Base-by-base conservation (phyloP, 1,140 invertebrate genomes). In the Tetramorium alpestre region DNA sequence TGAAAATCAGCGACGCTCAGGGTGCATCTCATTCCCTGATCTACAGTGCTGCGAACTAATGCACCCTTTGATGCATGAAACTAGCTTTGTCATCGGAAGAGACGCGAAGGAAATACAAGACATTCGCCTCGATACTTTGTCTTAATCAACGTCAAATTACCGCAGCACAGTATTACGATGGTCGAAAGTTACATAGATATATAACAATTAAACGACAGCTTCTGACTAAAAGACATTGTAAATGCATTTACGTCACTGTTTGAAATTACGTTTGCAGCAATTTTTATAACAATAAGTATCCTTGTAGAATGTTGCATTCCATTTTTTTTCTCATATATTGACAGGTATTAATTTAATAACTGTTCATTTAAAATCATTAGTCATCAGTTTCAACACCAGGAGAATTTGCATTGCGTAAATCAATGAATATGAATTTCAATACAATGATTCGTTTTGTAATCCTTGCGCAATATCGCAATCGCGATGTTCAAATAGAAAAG, bases 1-100 rank as follows among this genome's bases (percentile, higher is more conserved):
- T 77, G 90, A 91, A 90, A 90, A 92, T 92, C 90, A 92, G 77
- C 65, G 38, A 90, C 67, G 78, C 38, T 85, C 78, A 77, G 70
- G 76, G 85, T 89, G 90, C 89, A 91, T 91, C 89, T 91, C 85
- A 65, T 89, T 91, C 87, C 28, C n/a, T 80, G 78, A 90, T 90
- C 87, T 90, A 90, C 65, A 60, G 64, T 90, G 38, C 51, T 62
- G 22, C n/a, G 44, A 73, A 60, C 56, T 90, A 87, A 90, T 82
- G 72, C 85, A 77, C 33, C 85, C 88, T 86, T 62, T 78, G 60
- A 56, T 56, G 85, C 85, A 90, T 88, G 72, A 82, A 89, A 78
- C 70, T 77, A 87, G 69, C 60, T 72, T 60, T 65, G 85, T 90
- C 88, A 78, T 62, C 76, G 62, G 67, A 75, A 84, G 80, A 84